phyloP scores from a whole-genome alignment of 2,797 vertebrate genomes.

The Lepidocolaptes lacrymiger region DNA sequence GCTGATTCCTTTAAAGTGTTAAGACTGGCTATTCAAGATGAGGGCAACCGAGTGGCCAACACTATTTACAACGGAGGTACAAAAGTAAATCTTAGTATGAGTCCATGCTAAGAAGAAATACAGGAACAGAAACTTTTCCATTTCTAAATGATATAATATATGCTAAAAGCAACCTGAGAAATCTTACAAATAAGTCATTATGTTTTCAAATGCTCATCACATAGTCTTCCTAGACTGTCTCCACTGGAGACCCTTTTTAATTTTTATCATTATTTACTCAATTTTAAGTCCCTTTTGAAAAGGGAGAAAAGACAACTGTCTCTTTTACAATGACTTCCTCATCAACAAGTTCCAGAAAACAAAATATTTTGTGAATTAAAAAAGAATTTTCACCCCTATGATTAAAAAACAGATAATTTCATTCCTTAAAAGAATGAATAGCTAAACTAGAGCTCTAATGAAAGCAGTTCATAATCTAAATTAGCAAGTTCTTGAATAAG shows the following conservation, averaged over 20 bases:
- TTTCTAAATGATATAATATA: neutral
- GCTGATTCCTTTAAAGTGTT: neutral
- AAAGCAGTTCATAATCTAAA: conserved; percentile 21
- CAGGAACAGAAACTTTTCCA: neutral
- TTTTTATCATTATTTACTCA: neutral
- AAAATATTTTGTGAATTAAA: neutral
- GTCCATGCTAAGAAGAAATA: neutral
- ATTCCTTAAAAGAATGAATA: neutral
- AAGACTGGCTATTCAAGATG: neutral
- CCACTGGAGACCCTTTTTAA: neutral
- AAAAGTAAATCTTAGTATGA: neutral
- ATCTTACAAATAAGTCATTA: neutral
- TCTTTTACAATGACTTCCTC: neutral
- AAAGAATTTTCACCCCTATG: neutral
- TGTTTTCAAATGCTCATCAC: neutral
- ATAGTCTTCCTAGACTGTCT: neutral
- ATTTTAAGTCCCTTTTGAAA: neutral
- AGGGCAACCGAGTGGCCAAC: neutral
- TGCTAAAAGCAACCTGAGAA: neutral
- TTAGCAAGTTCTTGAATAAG: conserved; percentile 34
- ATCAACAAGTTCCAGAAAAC: neutral
- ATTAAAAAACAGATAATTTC: neutral
- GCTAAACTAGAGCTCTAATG: neutral
- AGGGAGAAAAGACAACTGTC: neutral
- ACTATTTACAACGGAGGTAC: neutral